phyloP scores from a whole-genome alignment of 2,888 invertebrate species.

The Tachystola acroxantha region DNA sequence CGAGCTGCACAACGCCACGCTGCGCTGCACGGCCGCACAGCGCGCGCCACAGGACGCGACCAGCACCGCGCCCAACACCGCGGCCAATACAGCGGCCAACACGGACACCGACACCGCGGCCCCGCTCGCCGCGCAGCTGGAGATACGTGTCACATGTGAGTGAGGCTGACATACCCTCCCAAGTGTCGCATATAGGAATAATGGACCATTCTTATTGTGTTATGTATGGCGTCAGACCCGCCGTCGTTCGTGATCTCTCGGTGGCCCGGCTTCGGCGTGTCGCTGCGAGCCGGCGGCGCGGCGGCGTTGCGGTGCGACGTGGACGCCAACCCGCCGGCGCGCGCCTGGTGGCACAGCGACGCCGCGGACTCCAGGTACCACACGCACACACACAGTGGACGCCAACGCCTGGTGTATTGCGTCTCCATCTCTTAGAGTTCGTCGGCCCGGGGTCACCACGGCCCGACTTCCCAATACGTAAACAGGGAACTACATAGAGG shows the following conservation, averaged over 20 bases:
- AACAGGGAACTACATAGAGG: too few species aligned
- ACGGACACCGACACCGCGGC: constrained; percentile 68
- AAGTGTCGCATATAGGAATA: too few species aligned
- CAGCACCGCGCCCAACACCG: constrained; percentile 55
- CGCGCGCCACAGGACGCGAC: constrained; percentile 27
- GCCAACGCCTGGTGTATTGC: too few species aligned
- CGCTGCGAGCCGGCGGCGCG: constrained; percentile 91
- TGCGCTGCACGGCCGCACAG: constrained; percentile 89
- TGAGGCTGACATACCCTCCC: too few species aligned
- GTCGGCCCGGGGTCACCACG: too few species aligned
- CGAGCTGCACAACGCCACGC: constrained; percentile 91
- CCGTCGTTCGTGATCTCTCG: constrained; percentile 95
- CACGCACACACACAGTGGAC: too few species aligned
- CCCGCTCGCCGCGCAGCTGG: constrained; percentile 48
- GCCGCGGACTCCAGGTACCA: constrained; percentile 55
- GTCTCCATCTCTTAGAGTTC: too few species aligned
- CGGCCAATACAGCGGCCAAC: constrained; percentile 77
- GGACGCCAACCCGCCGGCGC: constrained; percentile 93
- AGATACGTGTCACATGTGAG: constrained; percentile 72
- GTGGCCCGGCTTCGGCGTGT: constrained; percentile 94
- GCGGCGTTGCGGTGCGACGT: constrained; percentile 95
- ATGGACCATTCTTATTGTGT: too few species aligned
- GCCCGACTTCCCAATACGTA: too few species aligned
- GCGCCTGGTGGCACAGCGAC: constrained; percentile 89
- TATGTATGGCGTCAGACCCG: constrained; percentile 79